Base-by-base conservation (phyloP, 2,888 invertebrate species). In the Synanthedon tipuliformis region DNA sequence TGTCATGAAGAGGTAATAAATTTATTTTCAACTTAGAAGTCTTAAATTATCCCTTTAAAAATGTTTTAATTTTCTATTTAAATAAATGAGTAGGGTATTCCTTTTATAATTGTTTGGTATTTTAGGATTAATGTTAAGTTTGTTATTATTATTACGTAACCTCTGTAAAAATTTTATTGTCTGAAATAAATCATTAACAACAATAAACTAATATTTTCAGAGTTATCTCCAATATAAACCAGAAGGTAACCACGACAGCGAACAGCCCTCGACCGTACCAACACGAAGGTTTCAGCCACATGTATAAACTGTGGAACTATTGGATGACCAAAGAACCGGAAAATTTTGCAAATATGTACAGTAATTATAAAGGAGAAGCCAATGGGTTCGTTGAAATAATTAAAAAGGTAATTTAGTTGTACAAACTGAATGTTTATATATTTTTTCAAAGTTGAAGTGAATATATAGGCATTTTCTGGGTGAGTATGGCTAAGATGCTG, bases 281-380 rank as follows among this genome's bases (percentile, higher is more conserved):
- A 57, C 84, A 85, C 63, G 55, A 78, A 12, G 87, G 86, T 0
- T 80, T 90, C 61, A 85, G 84, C 66, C 86, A 91, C 62, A 90
- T 91, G 65, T 90, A 89, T 59, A 89, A 88, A 60, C 77, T 95
- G 56, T 95, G 94, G 94, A 87, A 89, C 53, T 91, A 93, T 69
- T 93, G 93, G 92, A 92, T 95, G 92, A 85, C 87, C 7, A 89
- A 91, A 69, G 95, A 95, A 71, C 88, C 89, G 0, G 82, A 89
- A 1, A 89, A 92, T 68, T 93, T 93, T 62, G 87, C 89, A 54
- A 69, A 70, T 7, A 77, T 92, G 50, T 83, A 92, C 52, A 92
- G 89, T 16, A 90, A 94, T 68, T 88, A 90, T 50, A 81, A 88
- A 41, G 88, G 78, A 0, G 73, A 81, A 53, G 67, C 88, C 1